Evolutionary conservation across 2,113 vertebrate genomes (phyloP).

Genomic region (Hippocampus comes): DNA sequence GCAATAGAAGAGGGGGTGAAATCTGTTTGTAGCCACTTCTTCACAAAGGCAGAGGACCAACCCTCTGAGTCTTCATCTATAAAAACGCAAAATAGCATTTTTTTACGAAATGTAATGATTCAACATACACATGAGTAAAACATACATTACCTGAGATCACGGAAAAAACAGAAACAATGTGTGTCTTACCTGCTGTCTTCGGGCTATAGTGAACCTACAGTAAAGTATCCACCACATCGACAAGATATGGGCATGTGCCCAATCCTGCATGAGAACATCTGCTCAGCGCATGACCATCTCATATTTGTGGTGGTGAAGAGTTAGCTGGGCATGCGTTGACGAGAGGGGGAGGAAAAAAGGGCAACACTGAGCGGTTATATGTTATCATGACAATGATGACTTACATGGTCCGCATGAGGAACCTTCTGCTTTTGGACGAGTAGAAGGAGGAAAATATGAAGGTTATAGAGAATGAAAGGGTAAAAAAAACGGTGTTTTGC

Average conservation of each 20-base stretch:
- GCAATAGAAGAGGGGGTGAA: conserved; percentile 60
- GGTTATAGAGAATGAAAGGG: conserved; percentile 82
- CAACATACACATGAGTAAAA: conserved; percentile 2
- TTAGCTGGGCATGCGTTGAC: conserved; percentile 66
- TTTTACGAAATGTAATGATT: background rate
- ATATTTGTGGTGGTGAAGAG: conserved; percentile 55
- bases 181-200: conserved; percentile 58
- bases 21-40: conserved; percentile 74
- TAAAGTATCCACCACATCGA: conserved; percentile 50
- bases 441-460: conserved; percentile 72
- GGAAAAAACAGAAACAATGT: conserved; percentile 7
- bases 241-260: conserved; percentile 41
- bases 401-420: conserved; percentile 98
- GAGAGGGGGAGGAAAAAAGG: conserved; percentile 33
- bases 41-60: conserved; percentile 72
- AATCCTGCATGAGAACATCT: conserved; percentile 41
- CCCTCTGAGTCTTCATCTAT: conserved; percentile 68
- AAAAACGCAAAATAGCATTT: conserved; percentile 22
- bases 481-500: conserved; percentile 20
- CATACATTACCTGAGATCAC: conserved; percentile 52
- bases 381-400: conserved; percentile 73
- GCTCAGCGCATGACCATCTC: conserved; percentile 71
- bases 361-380: conserved; percentile 54
- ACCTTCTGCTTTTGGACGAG: conserved; percentile 90
- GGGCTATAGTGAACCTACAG: conserved; percentile 36